Conservation (phyloP, 2,888 invertebrate species). For the Allygus modestus region DNA sequence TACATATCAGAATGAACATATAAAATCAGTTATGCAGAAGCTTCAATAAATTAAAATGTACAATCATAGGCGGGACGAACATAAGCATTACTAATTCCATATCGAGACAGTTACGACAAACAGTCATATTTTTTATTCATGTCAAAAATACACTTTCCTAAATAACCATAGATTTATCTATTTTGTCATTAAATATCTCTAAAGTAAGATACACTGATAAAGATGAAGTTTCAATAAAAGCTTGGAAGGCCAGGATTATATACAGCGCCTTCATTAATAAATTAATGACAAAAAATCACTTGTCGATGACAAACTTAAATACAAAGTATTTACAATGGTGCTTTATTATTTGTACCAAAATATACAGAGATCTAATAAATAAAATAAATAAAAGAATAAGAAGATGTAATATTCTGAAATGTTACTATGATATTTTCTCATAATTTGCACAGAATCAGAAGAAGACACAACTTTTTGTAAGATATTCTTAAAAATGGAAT, state of each 20-base stretch:
- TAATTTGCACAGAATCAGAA: constrained; percentile 40
- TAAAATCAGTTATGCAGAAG: constrained; percentile 1
- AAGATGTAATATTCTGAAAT: constrained; percentile 12
- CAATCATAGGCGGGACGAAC: constrained; percentile 5
- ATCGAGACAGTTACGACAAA: not conserved
- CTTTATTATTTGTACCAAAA: constrained; percentile 54
- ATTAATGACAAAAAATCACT: constrained; percentile 13
- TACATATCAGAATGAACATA: not conserved
- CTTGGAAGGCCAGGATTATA: constrained; percentile 26
- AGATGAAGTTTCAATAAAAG: constrained; percentile 3
- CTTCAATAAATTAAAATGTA: constrained; percentile 3
- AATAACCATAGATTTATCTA: not conserved
- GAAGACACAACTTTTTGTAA: constrained; percentile 32
- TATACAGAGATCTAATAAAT: constrained; percentile 60
- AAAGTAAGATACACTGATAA: constrained; percentile 8
- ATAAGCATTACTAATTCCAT: constrained; percentile 20
- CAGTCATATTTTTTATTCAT: constrained; percentile 9
- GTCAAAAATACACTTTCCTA: constrained; percentile 47
- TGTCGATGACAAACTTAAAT: constrained; percentile 42
- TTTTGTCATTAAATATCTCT: constrained; percentile 23
- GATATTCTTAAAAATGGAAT: constrained; percentile 18
- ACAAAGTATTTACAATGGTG: constrained; percentile 51
- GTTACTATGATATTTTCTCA: constrained; percentile 21
- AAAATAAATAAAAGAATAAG: constrained; percentile 46
- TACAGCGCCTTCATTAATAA: constrained; percentile 40